Evolutionary conservation across 2,888 invertebrate species (phyloP), one percentile per base, ranked within the genome.

Genomic region (Anorthoa munda): DNA sequence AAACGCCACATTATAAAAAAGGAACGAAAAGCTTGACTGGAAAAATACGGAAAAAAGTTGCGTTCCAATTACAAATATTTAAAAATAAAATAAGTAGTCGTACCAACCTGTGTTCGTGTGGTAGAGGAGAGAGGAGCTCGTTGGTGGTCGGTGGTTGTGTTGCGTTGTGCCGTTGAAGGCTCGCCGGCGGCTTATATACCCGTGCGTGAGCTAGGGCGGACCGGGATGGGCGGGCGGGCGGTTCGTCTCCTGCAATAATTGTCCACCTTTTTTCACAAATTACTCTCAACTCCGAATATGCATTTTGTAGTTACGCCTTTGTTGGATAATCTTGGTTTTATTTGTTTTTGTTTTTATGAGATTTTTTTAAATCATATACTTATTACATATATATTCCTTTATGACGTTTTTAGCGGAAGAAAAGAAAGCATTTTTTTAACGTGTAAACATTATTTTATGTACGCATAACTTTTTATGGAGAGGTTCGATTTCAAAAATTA

Each of bases 161-260:
- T 91, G 89, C 89, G 93, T 88, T 93, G 90, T 95, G 94, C 88
- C 91, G 91, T 84, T 81, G 87, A 80, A 84, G 86, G 79, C 84
- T 85, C 79, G 75, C 83, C 75, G 84, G 86, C 82, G 75, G 90
- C 92, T 94, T 95, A 91, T 95, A 95, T 95, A 95, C 91, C 79
- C 85, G 56, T 82, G 80, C 81, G 83, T 77, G 75, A 75, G 84
- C 64, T 76, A 75, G 86, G 86, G 86, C 85, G 85, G 86, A 75
- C 56, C 65, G 71, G 58, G 59, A 73, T 84, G 84, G 86, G 85
- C 81, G 83, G 84, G 84, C 81, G 83, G 79, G 77, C 77, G 85
- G 55, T 51, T 73, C 73, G 58, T 79, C 80, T 74, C 66, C 48
- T 79, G 82, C 82, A 82, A 79, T 79, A 68, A 78, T 60, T 82